Conservation (phyloP, 1,140 invertebrate genomes). For the Trichoplusia ni region DNA sequence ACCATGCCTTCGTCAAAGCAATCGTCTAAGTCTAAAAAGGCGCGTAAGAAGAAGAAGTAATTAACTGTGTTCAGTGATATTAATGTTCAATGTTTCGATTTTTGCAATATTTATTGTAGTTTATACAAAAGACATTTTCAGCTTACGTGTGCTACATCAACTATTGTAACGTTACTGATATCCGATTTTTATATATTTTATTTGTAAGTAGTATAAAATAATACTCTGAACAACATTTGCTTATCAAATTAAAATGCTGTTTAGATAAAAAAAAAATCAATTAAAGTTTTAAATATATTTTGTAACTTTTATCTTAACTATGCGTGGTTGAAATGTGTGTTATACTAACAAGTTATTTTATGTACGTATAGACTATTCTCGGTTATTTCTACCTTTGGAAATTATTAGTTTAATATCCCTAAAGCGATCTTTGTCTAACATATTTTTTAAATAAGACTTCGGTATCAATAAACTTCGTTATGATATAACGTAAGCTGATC, state of each 20-base stretch:
- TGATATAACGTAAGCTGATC: constrained; percentile 28
- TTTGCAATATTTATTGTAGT: constrained; percentile 38
- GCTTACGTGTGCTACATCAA: constrained; percentile 19
- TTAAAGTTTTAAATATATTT: too few species aligned
- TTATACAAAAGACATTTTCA: constrained; percentile 27
- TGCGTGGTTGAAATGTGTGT: too few species aligned
- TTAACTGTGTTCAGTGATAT: constrained; percentile 53
- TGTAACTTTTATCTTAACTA: too few species aligned
- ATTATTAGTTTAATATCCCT: too few species aligned
- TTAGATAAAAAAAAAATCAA: too few species aligned
- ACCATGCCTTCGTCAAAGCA: constrained; percentile 60
- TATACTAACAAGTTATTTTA: too few species aligned
- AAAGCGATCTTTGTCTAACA: not conserved
- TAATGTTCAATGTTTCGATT: constrained; percentile 42
- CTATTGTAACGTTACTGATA: not conserved
- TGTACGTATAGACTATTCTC: too few species aligned
- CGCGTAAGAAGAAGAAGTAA: constrained; percentile 76
- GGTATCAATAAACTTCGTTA: not conserved
- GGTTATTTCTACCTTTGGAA: too few species aligned
- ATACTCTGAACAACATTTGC: too few species aligned
- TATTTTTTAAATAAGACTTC: not conserved
- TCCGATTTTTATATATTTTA: not conserved
- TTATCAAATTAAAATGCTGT: too few species aligned
- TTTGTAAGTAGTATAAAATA: too few species aligned
- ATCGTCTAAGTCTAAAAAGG: constrained; percentile 69